Evolutionary conservation across 2,888 invertebrate species (phyloP).

Genomic region (Apodemia duryi): DNA sequence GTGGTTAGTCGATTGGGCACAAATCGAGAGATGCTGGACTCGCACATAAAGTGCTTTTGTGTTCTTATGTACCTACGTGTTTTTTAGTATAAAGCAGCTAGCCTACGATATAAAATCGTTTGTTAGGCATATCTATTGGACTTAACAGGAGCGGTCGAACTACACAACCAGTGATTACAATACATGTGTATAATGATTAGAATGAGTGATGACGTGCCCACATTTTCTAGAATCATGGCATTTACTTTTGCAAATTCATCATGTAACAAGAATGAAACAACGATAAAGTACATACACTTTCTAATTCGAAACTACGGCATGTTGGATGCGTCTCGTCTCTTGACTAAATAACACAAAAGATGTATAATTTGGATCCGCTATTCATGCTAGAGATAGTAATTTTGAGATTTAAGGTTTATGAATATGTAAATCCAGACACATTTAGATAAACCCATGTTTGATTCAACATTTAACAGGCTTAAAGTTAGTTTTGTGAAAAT

Average conservation of each 20-base stretch:
- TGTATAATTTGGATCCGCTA: conserved; percentile 1
- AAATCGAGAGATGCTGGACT: no score
- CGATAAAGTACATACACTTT: conserved; percentile 19
- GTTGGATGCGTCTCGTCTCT: conserved; percentile 3
- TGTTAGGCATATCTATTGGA: no score
- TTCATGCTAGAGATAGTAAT: background rate
- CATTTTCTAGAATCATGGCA: conserved; percentile 1
- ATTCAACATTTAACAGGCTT: background rate
- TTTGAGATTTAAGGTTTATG: background rate
- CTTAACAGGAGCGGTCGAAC: no score
- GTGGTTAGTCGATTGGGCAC: no score
- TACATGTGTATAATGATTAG: background rate
- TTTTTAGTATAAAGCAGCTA: no score
- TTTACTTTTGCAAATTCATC: conserved; percentile 10
- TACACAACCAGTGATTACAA: no score
- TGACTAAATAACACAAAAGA: conserved; percentile 9
- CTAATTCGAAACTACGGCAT: conserved; percentile 19
- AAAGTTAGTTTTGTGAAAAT: background rate
- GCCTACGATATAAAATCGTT: no score
- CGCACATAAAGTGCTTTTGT: no score
- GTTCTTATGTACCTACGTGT: no score
- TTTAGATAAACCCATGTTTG: background rate
- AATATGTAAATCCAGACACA: conserved; percentile 10
- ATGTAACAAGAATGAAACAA: conserved; percentile 14
- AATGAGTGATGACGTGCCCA: background rate